phyloP scores from a whole-genome alignment of 2,797 vertebrate genomes.

The Malurus splendens region DNA sequence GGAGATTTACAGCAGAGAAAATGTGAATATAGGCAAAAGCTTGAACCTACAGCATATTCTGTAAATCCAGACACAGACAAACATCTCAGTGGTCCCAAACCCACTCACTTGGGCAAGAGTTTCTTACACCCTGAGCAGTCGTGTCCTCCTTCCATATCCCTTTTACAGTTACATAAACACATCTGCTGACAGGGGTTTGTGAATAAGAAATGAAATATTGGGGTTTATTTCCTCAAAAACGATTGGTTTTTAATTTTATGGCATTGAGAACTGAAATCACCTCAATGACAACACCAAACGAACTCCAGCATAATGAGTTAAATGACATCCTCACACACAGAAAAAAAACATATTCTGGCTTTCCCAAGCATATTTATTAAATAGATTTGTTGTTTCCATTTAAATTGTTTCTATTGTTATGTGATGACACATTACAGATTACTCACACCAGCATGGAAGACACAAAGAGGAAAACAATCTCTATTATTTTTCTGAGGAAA shows the following conservation, averaged over 20 bases:
- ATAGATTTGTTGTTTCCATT: not conserved
- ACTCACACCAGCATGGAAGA: not conserved
- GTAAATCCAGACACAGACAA: not conserved
- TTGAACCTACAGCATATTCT: not conserved
- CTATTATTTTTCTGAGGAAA: not conserved
- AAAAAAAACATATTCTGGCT: not conserved
- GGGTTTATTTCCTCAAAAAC: not conserved
- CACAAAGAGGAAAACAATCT: not conserved
- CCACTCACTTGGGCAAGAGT: not conserved
- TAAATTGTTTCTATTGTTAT: not conserved
- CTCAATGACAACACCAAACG: not conserved
- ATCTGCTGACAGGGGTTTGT: not conserved
- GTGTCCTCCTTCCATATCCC: not conserved
- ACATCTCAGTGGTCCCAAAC: not conserved
- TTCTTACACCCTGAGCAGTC: not conserved
- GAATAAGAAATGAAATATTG: not conserved
- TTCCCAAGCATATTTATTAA: not conserved
- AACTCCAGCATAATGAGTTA: not conserved
- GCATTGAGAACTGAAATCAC: not conserved
- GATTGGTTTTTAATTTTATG: not conserved
- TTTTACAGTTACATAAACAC: not conserved
- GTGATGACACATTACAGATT: not conserved
- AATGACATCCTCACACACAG: not conserved
- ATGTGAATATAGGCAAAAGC: not conserved
- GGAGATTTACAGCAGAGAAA: not conserved